These are phyloP conservation scores for Formica selysi DNA, from an alignment of 1,140 invertebrate species.

Conservation along the genomic window DNA sequence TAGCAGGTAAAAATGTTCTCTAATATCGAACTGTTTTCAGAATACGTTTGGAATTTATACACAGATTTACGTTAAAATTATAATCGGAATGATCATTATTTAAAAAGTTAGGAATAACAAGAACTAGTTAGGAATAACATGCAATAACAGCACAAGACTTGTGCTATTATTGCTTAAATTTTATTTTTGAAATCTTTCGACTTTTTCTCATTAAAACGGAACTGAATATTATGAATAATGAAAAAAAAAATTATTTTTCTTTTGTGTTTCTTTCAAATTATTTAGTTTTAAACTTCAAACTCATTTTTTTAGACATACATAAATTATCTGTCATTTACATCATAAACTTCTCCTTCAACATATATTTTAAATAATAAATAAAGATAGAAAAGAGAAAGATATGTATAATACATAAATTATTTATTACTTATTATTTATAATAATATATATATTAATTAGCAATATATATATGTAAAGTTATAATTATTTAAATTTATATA, in stretches of 20 bases:
- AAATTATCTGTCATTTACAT: not conserved
- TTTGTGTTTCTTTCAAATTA: not conserved
- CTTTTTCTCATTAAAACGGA: not conserved
- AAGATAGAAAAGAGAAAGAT: not conserved
- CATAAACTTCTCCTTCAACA: not conserved
- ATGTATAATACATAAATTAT: not conserved
- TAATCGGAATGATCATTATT: constrained; percentile 24
- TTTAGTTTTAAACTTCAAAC: not conserved
- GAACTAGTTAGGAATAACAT: too few species aligned
- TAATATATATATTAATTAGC: not conserved
- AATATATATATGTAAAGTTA: not conserved
- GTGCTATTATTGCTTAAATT: not conserved
- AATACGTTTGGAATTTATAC: constrained; percentile 20
- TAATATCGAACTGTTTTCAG: not conserved
- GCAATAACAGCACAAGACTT: not conserved
- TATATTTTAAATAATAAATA: not conserved
- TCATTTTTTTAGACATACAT: not conserved
- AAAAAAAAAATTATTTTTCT: not conserved
- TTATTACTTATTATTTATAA: not conserved
- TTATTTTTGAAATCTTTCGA: not conserved
- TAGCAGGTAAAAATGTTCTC: constrained; percentile 3
- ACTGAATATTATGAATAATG: not conserved
- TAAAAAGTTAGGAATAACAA: not conserved
- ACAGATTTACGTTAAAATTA: constrained; percentile 36
- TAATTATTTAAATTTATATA: too few species aligned